phyloP scores from a whole-genome alignment of 2,113 vertebrate genomes.

The Calidris pygmaea region DNA sequence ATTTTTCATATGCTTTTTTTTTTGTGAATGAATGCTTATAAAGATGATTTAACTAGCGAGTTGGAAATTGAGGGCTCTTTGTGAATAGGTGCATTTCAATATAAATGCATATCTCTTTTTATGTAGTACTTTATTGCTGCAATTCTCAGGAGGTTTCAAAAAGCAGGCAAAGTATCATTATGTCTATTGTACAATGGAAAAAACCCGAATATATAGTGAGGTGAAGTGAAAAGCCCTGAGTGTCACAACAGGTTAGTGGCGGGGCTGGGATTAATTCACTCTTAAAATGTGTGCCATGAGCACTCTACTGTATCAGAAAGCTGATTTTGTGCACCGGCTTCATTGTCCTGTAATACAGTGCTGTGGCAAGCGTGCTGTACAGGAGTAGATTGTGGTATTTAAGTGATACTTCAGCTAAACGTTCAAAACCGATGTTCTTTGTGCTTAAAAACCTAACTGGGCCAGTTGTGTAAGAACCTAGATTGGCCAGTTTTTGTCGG shows the following conservation, averaged over 20 bases:
- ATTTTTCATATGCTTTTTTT: background rate
- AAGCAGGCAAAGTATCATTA: constrained; percentile 21
- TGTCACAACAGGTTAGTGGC: constrained; percentile 40
- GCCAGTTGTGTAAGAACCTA: background rate
- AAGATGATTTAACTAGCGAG: constrained; percentile 35
- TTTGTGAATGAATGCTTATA: constrained; percentile 40
- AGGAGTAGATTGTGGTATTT: background rate
- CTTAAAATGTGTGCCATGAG: constrained; percentile 9
- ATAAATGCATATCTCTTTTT: constrained; percentile 39
- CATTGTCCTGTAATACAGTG: background rate
- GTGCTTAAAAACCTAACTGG: background rate
- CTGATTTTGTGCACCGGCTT: background rate
- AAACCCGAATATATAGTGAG: background rate
- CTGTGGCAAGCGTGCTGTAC: background rate
- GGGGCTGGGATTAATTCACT: constrained; percentile 37
- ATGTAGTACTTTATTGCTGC: constrained; percentile 26
- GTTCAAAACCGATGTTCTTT: background rate
- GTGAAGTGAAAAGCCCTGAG: constrained; percentile 28
- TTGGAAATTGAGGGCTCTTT: constrained; percentile 24
- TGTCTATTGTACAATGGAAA: background rate
- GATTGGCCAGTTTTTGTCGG: background rate
- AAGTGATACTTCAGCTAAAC: background rate
- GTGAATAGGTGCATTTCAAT: constrained; percentile 35
- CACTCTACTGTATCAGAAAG: background rate
- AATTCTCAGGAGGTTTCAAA: constrained; percentile 6